A percentile compares a stretch with the other conserved stretches of the same genome.
These are phyloP conservation scores for Benthosema pterotum DNA, from an alignment of 2,797 vertebrate species.

Conservation along the genomic window DNA sequence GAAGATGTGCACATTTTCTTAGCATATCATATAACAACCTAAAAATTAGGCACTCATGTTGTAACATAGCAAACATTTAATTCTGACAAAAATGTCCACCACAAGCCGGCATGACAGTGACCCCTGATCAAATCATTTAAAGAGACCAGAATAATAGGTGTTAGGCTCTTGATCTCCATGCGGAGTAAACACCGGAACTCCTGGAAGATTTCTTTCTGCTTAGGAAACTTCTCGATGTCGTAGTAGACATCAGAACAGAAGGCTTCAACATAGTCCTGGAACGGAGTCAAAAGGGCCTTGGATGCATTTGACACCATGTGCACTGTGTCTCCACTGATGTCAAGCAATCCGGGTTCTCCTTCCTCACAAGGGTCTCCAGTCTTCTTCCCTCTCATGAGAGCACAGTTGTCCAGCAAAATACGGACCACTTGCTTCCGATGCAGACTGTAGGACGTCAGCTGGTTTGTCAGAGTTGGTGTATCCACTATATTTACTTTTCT, in stretches of 20 bases:
- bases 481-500: conserved; percentile 30
- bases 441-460: conserved; percentile 19
- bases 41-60: too few relatives aligned
- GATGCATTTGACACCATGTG: conserved; percentile 18
- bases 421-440: conserved; percentile 15
- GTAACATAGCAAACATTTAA: too few relatives aligned
- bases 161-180: conserved; percentile 2
- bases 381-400: too few relatives aligned
- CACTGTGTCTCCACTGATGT: conserved; percentile 18
- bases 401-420: conserved; percentile 26
- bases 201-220: conserved; percentile 20
- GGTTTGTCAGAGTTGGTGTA: conserved; percentile 15
- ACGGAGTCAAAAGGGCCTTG: conserved; percentile 16
- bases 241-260: conserved; percentile 26
- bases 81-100: too few relatives aligned
- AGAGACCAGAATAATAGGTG: too few relatives aligned
- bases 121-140: too few relatives aligned
- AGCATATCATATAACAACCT: too few relatives aligned
- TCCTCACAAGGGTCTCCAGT: conserved; percentile 16
- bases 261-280: neutral
- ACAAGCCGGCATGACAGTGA: too few relatives aligned
- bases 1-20: too few relatives aligned
- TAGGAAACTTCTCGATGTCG: conserved; percentile 26
- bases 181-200: conserved; percentile 12
- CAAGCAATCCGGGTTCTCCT: conserved; percentile 6